These are phyloP conservation scores for Poeciliopsis infans DNA, from an alignment of 2,797 vertebrate genomes.

Conservation along the genomic window DNA sequence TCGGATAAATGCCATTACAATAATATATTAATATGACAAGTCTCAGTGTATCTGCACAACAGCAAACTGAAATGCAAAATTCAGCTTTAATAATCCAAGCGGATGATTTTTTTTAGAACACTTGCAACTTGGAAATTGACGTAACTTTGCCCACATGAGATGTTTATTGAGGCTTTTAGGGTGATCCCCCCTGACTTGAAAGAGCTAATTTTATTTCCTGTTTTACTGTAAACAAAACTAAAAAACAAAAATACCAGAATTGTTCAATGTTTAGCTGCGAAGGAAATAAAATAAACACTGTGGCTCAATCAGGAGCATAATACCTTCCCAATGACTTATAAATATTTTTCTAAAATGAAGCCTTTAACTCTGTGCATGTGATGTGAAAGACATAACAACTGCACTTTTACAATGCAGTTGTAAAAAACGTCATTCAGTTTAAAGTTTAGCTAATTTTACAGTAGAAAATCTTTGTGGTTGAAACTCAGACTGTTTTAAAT, in stretches of 20 bases:
- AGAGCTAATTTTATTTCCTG: neutral
- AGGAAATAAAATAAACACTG: neutral
- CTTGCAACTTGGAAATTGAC: neutral
- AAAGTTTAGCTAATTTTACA: conserved; percentile 8
- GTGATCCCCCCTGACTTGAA: neutral
- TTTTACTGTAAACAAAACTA: neutral
- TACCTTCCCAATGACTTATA: neutral
- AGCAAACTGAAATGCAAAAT: neutral
- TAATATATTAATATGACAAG: neutral
- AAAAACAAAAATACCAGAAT: neutral
- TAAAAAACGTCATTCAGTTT: conserved; percentile 1
- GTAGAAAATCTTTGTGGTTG: neutral
- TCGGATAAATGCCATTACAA: neutral
- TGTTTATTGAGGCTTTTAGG: neutral
- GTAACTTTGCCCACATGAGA: neutral
- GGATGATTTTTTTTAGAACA: no score
- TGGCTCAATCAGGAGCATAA: neutral
- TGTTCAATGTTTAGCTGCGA: neutral
- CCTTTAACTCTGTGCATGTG: neutral
- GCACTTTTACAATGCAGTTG: neutral
- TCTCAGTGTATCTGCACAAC: neutral
- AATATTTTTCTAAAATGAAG: conserved; percentile 2
- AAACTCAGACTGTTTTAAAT: neutral
- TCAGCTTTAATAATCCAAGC: neutral
- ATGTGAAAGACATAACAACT: neutral